Evolutionary conservation across 2,113 vertebrate genomes (phyloP), one percentile per base, ranked within the genome.

Genomic region (Oryzias celebensis): DNA sequence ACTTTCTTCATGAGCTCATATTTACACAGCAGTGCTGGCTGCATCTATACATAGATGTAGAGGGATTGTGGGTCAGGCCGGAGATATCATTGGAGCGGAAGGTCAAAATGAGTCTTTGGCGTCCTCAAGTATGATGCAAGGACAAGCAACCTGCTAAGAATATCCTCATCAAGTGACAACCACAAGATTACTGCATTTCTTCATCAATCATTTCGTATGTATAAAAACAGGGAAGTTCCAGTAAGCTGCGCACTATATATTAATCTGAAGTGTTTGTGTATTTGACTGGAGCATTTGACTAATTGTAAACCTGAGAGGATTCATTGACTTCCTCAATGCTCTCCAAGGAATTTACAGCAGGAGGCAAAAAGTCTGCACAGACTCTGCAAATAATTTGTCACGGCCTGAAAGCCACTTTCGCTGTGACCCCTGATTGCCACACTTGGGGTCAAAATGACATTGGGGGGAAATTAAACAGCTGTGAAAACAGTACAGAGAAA

Each of bases 71-170:
- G 66, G 75, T 68, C 77, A 73, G 70, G 55, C 68, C 28, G 48
- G 69, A 78, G 54, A 69, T 80, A 68, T 73, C 60, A 66, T 22
- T 45, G 49, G 65, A 83, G 22, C 54, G 49, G 65, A 77, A 84
- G 80, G 81, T 82, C 78, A 78, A 31, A 17, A 48, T 57, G 78
- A 71, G 59, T 67, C 71, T 68, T 77, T 85, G 74, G 83, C 69
- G 65, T 64, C 68, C 49, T 52, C 42, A 53, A 73, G 69, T 72
- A 86, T 91, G 89, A 91, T 90, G 88, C 87, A 91, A 92, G 75
- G 52, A 76, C 60, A 62, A 57, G 89, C 87, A 91, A 88, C 73
- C 50, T 26, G 55, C 85, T 80, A 88, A 83, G 86, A 88, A 89
- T 90, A 90, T 78, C 81, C 58, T 58, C 36, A 82, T 85, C 61